Percentiles rank a stretch among this genome's conserved stretches.
Evolutionary conservation across 2,888 invertebrate genomes (phyloP).

Genomic region (Lampropteryx suffumata): DNA sequence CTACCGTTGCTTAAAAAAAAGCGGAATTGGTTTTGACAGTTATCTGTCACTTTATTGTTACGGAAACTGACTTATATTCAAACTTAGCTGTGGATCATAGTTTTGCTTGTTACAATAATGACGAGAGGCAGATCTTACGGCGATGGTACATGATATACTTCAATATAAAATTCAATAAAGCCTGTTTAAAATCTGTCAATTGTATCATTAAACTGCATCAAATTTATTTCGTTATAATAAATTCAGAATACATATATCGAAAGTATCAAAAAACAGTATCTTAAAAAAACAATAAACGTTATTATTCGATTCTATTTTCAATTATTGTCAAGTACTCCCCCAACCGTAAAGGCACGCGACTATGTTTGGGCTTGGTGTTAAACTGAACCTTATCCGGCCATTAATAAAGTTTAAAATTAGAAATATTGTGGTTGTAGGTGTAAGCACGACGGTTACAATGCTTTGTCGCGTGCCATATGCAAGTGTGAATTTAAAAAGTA

Average conservation of each 20-base stretch:
- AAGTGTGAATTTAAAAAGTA: conserved; percentile 34
- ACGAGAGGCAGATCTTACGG: too few relatives aligned
- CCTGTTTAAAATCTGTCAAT: too few relatives aligned
- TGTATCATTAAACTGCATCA: too few relatives aligned
- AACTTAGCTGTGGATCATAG: background rate
- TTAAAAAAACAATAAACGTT: conserved; percentile 5
- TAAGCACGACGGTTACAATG: conserved; percentile 26
- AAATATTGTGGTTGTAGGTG: conserved; percentile 23
- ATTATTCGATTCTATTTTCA: conserved; percentile 23
- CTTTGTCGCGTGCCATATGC: conserved; percentile 37
- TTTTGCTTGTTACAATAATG: too few relatives aligned
- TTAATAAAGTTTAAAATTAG: conserved; percentile 12
- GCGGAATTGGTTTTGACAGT: conserved; percentile 19
- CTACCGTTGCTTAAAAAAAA: conserved; percentile 14
- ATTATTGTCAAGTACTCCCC: conserved; percentile 36
- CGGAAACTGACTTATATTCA: conserved; percentile 2
- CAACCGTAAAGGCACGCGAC: conserved; percentile 32
- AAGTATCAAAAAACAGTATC: conserved; percentile 5
- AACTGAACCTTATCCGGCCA: conserved; percentile 8
- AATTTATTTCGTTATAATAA: background rate
- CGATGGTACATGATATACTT: too few relatives aligned
- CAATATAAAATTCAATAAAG: too few relatives aligned
- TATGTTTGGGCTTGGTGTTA: background rate
- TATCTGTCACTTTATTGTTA: conserved; percentile 23
- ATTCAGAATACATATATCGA: background rate